Base-by-base conservation (phyloP, 2,888 invertebrate species). In the Calameuta idolon region DNA sequence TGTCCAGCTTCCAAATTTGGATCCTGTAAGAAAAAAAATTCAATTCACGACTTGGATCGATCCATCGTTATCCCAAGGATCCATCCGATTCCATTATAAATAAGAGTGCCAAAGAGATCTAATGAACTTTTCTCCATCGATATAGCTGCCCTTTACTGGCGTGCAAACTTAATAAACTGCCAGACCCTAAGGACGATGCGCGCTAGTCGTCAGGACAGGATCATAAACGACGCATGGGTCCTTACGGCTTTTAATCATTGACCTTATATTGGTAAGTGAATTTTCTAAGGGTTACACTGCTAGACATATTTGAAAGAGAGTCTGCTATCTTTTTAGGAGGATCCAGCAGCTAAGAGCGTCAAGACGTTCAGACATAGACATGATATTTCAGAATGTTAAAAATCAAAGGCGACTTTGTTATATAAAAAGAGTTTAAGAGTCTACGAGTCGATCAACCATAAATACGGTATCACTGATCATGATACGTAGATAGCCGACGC, bases 1-100 rank as follows among this genome's bases (percentile, higher is more conserved):
- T 88, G 86, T 3, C 90, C 90, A 30, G 86, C 75, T 74, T 91
- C 91, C 34, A 90, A 77, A 80, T 83, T 85, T 11, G 33, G 12
- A 34, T 71, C 71, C 71, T 71, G 9, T 31, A 12, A 34, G 71
- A 33, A 74, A 84, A 83, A 77, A 84, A 83, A 77, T 34, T 74
- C 30, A 74, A 15, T 30, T 71, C 9, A 15, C 11, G 2, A 11
- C 4, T 35, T 68, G 12, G 31, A 31, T 37, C 2, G 31, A 68
- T 3, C 69, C 34, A n/a, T 69, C 23, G 9, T 69, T 69, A n/a
- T 34, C 23, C 0, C 55, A 9, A 55, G 55, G 23, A 55, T 9
- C 9, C 1, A 55, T 55, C 9, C 9, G 23, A 23, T 23, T 40
- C 23, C 40, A 40, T 9, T 23, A 55, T 55, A 55, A 55, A 23